Base-by-base conservation (phyloP, 1,140 invertebrate genomes). In the Papilio machaon region DNA sequence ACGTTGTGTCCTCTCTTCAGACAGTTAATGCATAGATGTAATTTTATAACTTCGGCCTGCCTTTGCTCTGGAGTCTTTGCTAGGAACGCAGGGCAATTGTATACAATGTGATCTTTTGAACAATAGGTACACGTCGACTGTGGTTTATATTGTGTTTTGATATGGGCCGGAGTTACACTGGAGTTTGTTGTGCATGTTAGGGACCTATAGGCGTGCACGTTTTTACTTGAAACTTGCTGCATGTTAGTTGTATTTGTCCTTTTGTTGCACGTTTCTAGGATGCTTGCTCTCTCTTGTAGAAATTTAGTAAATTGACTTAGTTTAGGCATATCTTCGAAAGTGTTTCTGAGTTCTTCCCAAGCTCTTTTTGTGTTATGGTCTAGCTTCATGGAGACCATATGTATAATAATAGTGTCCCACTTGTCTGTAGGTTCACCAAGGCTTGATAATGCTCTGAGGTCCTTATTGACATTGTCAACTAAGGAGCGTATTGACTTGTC, bases 391-490 rank as follows among this genome's bases (percentile, higher is more conserved):
- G n/a, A 80, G 10, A 83, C 46, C 79, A 85, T 85, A 60, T 81
- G 82, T 67, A 86, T 87, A 60, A 85, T 67, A 9, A 87, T 67
- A 4, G 78, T 76, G 75, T 87, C 85, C 85, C 85, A 87, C 3
- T 81, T 52, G 58, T 80, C 80, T 3, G 82, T 83, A n/a, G 83
- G 82, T 64, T 85, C 80, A 11, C 81, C 82, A n/a, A 87, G 75
- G 47, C 81, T 83, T 6, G 83, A 23, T 38, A 87, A 80, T 2
- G 83, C 84, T 38, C 81, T 60, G 49, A 86, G 58, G n/a, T 87
- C 83, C 83, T 86, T 88, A 4, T 80, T 86, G 10, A 85, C 75
- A 38, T 86, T 82, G 82, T 86, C 86, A 5, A 86, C 81, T 1
- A 85, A 58, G 75, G 73, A 85, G 15, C 85, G 49, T n/a, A 88